Evolutionary conservation across 2,888 invertebrate genomes (phyloP).

Genomic region (Osedax fenrisi): DNA sequence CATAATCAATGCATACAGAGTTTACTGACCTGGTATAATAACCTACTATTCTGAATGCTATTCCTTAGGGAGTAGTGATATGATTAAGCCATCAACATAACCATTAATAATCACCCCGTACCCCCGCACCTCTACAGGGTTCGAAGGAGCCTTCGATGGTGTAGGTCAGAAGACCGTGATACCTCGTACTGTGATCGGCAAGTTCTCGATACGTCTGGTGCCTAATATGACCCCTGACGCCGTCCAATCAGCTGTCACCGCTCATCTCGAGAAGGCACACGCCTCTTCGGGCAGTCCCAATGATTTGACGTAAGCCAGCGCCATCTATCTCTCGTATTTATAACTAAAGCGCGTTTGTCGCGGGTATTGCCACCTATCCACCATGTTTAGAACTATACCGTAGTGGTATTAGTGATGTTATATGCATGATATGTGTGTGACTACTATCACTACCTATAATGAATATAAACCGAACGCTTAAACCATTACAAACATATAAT

Average conservation of each 20-base stretch:
- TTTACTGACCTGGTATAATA: too few species aligned
- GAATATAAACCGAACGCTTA: too few species aligned
- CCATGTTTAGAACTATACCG: neutral
- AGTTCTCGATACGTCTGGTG: slow-evolving; percentile 92
- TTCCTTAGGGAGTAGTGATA: too few species aligned
- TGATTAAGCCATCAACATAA: too few species aligned
- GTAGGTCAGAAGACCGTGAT: slow-evolving; percentile 86
- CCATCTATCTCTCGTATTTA: too few species aligned
- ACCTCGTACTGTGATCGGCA: slow-evolving; percentile 68
- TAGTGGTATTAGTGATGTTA: neutral
- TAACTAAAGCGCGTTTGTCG: too few species aligned
- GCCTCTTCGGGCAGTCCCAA: slow-evolving; percentile 70
- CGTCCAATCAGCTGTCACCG: slow-evolving; percentile 60
- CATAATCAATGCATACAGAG: too few species aligned
- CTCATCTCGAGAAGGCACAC: slow-evolving; percentile 68
- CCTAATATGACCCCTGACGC: slow-evolving; percentile 69
- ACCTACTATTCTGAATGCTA: too few species aligned
- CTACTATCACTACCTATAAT: too few species aligned
- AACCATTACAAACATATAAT: too few species aligned
- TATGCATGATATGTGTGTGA: neutral
- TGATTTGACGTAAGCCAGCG: slow-evolving; percentile 67
- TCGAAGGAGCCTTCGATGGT: slow-evolving; percentile 84
- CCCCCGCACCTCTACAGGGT: slow-evolving; percentile 52
- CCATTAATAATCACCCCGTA: too few species aligned
- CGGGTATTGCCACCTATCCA: too few species aligned